Evolutionary conservation across 2,797 vertebrate species (phyloP).

Genomic region (Amphiprion clarkii): DNA sequence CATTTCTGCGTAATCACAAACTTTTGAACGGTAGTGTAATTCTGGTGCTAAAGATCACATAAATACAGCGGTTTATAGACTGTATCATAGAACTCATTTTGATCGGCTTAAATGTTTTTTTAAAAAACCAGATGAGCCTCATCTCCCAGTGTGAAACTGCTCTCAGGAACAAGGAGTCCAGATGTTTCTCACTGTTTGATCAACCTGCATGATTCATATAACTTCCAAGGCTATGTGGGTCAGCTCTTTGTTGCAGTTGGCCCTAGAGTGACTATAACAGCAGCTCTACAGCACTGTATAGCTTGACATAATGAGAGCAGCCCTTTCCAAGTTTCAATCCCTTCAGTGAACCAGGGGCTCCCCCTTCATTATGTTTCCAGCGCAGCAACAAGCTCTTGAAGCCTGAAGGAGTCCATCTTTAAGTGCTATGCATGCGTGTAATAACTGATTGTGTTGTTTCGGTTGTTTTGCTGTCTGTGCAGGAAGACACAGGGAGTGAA

Average conservation of each 20-base stretch:
- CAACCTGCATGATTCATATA: conserved; percentile 20
- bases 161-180: conserved; percentile 17
- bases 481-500: background rate
- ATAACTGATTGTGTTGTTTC: background rate
- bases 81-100: conserved; percentile 1
- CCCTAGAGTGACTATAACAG: conserved; percentile 19
- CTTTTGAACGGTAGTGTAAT: too few relatives aligned
- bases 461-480: background rate
- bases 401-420: conserved; percentile 1
- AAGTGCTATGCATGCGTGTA: background rate
- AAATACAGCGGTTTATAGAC: background rate
- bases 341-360: conserved; percentile 4
- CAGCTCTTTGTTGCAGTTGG: conserved; percentile 41
- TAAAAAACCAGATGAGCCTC: background rate
- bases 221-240: conserved; percentile 25
- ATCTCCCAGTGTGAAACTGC: background rate
- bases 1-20: too few relatives aligned
- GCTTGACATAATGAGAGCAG: conserved; percentile 59
- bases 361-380: conserved; percentile 15
- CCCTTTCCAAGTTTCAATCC: conserved; percentile 20
- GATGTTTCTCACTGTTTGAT: conserved; percentile 40
- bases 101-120: conserved; percentile 26
- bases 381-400: conserved; percentile 14
- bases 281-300: conserved; percentile 19
- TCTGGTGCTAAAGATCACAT: too few relatives aligned